Base-by-base conservation (phyloP, 2,888 invertebrate species). In the Nematopogon swammerdamellus region DNA sequence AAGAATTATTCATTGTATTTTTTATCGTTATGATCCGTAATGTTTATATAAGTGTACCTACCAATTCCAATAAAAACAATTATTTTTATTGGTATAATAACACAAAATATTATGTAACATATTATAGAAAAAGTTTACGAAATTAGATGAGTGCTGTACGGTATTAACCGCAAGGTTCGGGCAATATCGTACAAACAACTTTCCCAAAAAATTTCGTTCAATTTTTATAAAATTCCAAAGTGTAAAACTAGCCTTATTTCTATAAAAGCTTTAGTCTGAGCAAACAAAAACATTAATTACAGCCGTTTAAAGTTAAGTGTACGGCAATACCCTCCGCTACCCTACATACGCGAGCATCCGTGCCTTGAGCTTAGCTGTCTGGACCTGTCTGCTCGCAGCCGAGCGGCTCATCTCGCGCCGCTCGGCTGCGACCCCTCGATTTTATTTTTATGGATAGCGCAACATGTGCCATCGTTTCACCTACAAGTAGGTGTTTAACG, bases 241-340 rank as follows among this genome's bases (percentile, higher is more conserved):
- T 43, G 4, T 43, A 43, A 4, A 43, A 43, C 18, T 43, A 43
- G 44, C 4, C 18, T 43, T 6, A 43, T 43, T 43, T 43, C 44
- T 3, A 43, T 6, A 43, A 6, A 43, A 43, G 44, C 44, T 43
- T 43, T 43, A 43, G 44, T 43, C 10, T 43, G 44, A 11, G 44
- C 10, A 43, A 43, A 43, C 44, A 43, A 43, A 6, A 6, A 11
- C 4, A 43, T 16, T 18, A 6, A 43, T 43, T 43, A 43, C 4
- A 43, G 44, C 44, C 44, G 5, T 43, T 43, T 43, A 43, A 43
- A 43, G 14, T 43, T 43, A 43, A 11, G 44, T 43, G 44, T 43
- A 43, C 44, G 44, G 44, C 44, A 43, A n/a, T n/a, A n/a, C n/a
- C n/a, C n/a, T n/a, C n/a, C n/a, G n/a, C n/a, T n/a, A n/a, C n/a